phyloP scores from a whole-genome alignment of 1,140 invertebrate species.

The Reticulitermes speratus region DNA sequence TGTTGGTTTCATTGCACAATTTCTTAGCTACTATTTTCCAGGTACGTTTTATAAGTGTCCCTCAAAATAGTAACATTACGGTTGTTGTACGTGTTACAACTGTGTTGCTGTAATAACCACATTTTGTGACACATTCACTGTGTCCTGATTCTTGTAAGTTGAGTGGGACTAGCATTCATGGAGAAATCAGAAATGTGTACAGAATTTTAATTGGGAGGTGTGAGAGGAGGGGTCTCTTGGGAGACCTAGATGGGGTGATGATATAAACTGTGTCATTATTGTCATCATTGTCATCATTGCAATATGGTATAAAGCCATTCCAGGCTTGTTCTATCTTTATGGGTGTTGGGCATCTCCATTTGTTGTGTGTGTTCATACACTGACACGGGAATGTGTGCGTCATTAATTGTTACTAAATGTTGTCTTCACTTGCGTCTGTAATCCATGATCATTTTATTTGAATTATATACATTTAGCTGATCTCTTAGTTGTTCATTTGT shows the following conservation, averaged over 20 bases:
- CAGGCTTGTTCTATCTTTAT: background rate
- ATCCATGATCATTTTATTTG: too few relatives aligned
- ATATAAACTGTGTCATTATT: background rate
- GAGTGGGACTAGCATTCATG: too few relatives aligned
- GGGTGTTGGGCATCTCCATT: background rate
- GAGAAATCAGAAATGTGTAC: too few relatives aligned
- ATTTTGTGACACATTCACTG: too few relatives aligned
- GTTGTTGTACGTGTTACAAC: too few relatives aligned
- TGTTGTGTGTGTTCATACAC: background rate
- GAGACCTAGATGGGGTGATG: background rate
- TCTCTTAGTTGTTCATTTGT: too few relatives aligned
- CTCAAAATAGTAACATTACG: too few relatives aligned
- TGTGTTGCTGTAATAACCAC: too few relatives aligned
- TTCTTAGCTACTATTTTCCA: conserved; percentile 88
- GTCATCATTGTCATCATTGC: background rate
- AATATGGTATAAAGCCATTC: background rate
- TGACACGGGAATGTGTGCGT: too few relatives aligned
- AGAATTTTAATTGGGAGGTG: too few relatives aligned
- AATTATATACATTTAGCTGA: too few relatives aligned
- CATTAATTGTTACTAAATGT: background rate
- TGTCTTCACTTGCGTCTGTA: background rate
- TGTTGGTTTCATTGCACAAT: conserved; percentile 91
- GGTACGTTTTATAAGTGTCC: conserved; percentile 45
- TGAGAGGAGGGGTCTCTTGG: background rate
- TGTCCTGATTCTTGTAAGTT: too few relatives aligned